phyloP scores from a whole-genome alignment of 2,888 invertebrate genomes.

The Cheilosia variabilis region DNA sequence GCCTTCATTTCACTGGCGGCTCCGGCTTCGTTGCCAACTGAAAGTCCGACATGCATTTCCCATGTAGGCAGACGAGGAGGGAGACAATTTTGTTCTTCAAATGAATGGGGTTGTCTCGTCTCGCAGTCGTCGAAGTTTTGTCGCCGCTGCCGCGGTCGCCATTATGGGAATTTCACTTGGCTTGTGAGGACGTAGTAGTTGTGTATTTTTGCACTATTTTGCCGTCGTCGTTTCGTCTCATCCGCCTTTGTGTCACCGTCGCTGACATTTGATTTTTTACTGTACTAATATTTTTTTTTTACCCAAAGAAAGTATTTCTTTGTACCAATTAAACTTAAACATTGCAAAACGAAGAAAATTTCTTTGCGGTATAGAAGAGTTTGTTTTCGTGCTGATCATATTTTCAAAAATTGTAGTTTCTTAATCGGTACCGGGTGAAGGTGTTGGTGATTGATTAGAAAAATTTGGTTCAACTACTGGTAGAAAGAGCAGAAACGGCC shows the following conservation, averaged over 20 bases:
- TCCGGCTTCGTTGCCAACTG: conserved; percentile 79
- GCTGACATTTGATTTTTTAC: conserved; percentile 62
- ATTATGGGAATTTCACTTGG: conserved; percentile 68
- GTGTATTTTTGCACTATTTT: conserved; percentile 27
- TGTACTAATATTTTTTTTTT: not conserved
- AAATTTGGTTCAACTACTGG: conserved; percentile 24
- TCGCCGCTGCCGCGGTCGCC: conserved; percentile 51
- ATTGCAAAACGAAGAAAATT: not conserved
- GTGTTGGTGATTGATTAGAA: conserved; percentile 7
- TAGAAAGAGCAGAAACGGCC: conserved; percentile 72
- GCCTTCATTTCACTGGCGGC: conserved; percentile 77
- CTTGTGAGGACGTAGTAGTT: conserved; percentile 60
- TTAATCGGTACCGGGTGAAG: conserved; percentile 39
- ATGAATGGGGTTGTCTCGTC: conserved; percentile 61
- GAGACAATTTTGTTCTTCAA: conserved; percentile 24
- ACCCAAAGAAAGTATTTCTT: conserved; percentile 5
- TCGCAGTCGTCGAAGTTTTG: conserved; percentile 20
- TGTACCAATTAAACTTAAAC: not conserved
- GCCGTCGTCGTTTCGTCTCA: conserved; percentile 37
- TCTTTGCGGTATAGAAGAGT: not conserved
- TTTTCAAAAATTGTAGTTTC: conserved; percentile 9
- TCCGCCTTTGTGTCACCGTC: conserved; percentile 55
- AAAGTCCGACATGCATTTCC: conserved; percentile 64
- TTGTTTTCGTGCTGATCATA: conserved; percentile 4
- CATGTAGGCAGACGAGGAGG: conserved; percentile 48